Conservation (phyloP, 2,888 invertebrate genomes). For the Watsonalla binaria region DNA sequence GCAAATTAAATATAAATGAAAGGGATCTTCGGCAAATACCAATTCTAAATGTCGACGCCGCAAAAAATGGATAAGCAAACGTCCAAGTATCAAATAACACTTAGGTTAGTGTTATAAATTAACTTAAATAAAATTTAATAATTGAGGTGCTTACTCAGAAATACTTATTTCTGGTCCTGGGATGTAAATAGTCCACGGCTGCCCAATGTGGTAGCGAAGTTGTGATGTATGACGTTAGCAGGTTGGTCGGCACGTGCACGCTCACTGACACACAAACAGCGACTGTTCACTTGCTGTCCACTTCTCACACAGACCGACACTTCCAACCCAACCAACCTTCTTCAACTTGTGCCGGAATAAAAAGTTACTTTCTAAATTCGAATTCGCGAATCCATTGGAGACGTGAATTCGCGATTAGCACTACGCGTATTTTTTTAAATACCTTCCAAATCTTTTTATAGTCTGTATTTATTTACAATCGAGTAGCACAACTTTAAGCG, state of each 20-base stretch:
- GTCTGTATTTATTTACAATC: neutral
- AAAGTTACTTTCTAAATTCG: slow-evolving; percentile 72
- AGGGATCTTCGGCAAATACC: too few relatives aligned
- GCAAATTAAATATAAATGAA: too few relatives aligned
- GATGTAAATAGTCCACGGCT: slow-evolving; percentile 23
- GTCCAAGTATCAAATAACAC: too few relatives aligned
- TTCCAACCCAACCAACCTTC: slow-evolving; percentile 42
- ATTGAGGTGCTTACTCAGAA: slow-evolving; percentile 2
- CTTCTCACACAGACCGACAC: slow-evolving; percentile 13
- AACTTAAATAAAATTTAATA: neutral
- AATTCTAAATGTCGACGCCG: too few relatives aligned
- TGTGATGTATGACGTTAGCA: slow-evolving; percentile 14
- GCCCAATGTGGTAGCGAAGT: slow-evolving; percentile 15
- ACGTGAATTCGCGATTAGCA: slow-evolving; percentile 22
- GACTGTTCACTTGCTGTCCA: slow-evolving; percentile 40
- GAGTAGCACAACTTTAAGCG: neutral
- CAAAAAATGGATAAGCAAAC: too few relatives aligned
- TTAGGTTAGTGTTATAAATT: neutral
- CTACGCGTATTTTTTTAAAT: neutral
- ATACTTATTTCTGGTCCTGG: slow-evolving; percentile 27
- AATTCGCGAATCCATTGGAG: slow-evolving; percentile 54
- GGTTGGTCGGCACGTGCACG: slow-evolving; percentile 34
- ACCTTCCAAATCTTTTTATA: neutral
- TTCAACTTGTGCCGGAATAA: slow-evolving; percentile 56
- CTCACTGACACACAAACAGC: slow-evolving; percentile 51